Evolutionary conservation across 2,113 vertebrate genomes (phyloP).

Genomic region (Anthoscopus minutus): DNA sequence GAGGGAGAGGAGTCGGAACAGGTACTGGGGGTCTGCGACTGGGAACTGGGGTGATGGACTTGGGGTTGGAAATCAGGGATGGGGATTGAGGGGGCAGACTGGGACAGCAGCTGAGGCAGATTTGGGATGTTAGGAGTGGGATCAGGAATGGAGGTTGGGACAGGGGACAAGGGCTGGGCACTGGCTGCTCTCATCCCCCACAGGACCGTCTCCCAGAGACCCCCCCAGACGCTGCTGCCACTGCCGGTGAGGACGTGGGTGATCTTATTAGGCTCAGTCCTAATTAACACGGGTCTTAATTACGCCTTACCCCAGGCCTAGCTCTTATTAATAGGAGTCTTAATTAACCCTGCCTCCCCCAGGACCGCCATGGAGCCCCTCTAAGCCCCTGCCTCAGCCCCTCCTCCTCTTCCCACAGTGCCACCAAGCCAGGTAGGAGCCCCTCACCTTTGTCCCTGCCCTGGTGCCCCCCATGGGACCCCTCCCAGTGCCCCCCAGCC

Average conservation of each 20-base stretch:
- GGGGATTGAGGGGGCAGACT: too few relatives aligned
- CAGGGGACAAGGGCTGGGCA: background rate
- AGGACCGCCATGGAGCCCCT: too few relatives aligned
- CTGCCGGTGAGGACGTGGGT: background rate
- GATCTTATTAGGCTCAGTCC: background rate
- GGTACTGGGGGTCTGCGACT: background rate
- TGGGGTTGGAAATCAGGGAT: background rate
- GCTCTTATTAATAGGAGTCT: background rate
- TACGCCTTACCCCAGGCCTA: background rate
- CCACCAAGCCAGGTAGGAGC: too few relatives aligned
- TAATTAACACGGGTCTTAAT: background rate
- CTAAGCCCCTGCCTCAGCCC: too few relatives aligned
- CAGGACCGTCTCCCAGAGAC: background rate
- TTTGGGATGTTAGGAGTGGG: background rate
- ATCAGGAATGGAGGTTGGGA: background rate
- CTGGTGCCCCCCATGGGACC: too few relatives aligned
- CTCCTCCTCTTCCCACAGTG: too few relatives aligned
- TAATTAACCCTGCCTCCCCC: too few relatives aligned
- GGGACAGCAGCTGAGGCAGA: too few relatives aligned
- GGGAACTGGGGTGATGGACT: background rate
- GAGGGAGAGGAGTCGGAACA: background rate
- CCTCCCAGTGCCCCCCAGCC: too few relatives aligned
- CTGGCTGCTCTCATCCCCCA: background rate
- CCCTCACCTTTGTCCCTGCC: too few relatives aligned
- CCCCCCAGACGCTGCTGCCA: background rate